Base-by-base conservation (phyloP, 2,888 invertebrate species). In the Lochmaea capreae region DNA sequence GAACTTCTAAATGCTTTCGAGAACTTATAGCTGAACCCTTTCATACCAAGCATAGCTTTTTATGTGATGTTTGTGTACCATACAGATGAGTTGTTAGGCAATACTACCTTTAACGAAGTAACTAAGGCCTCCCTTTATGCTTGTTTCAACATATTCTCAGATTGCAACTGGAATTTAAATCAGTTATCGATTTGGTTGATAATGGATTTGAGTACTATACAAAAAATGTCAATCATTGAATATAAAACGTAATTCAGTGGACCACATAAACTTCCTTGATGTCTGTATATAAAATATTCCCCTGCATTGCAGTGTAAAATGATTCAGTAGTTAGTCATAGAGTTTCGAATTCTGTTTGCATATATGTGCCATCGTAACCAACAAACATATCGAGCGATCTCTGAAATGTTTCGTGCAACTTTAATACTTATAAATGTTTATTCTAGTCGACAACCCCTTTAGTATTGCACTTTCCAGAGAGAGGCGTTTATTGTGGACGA, bases 241-340 rank as follows among this genome's bases (percentile, higher is more conserved):
- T 59, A 67, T 57, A 67, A 67, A 67, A 46, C 16, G 33, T 58
- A 43, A 58, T 58, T 67, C 49, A 59, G 58, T 43, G 33, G 49
- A 16, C 16, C 46, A 62, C 68, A 68, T 68, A 61, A 68, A 62
- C 52, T 68, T 68, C 61, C 61, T 62, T 62, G n/a, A n/a, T n/a
- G 61, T 43, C 39, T 49, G 14, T 39, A 62, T 61, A 49, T 16
- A 14, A 52, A n/a, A 26, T 18, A 52, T 57, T 70, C 10, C 1
- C 42, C 57, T 65, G 65, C 70, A 70, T 42, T 70, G 70, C 70
- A 43, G 63, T 49, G 14, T 63, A n/a, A 16, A 54, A 62, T 12
- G 62, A 6, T 42, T 65, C 14, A 26, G 26, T 22, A 8, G 71
- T 65, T 65, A 57, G 63, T 62, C 69, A 33, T n/a, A 11, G 68